A percentile compares a stretch with the other conserved stretches of the same genome.
Conservation (phyloP, 2,888 invertebrate species). For the Phyllotreta cruciferae region DNA sequence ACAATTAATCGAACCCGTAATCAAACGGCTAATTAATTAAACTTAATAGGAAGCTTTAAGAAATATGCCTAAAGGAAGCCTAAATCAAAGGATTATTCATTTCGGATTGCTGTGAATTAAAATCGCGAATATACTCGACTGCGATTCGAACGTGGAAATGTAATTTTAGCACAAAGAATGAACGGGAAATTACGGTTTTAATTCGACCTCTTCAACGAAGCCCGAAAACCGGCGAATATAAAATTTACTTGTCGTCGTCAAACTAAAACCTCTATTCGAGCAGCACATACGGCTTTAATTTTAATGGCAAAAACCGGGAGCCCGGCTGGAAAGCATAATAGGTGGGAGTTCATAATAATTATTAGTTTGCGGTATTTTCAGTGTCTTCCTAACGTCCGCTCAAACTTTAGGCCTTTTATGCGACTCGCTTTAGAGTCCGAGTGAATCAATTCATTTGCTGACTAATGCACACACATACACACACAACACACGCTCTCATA, state of each 20-base stretch:
- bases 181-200: not conserved
- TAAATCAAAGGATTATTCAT: no score
- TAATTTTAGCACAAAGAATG: no score
- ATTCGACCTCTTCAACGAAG: not conserved
- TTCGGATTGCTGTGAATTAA: no score
- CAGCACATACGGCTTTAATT: constrained; percentile 6
- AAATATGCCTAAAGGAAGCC: no score
- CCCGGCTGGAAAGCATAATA: constrained; percentile 8
- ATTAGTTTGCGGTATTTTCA: constrained; percentile 15
- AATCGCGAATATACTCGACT: no score
- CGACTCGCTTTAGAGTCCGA: not conserved
- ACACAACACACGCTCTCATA: no score
- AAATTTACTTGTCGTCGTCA: not conserved
- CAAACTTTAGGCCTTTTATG: constrained; percentile 2
- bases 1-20: no score
- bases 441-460: constrained; percentile 8
- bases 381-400: constrained; percentile 7
- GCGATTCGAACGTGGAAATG: no score
- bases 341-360: constrained; percentile 15
- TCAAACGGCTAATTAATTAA: no score
- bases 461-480: no score
- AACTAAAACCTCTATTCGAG: constrained; percentile 8
- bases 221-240: constrained; percentile 1
- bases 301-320: constrained; percentile 7
- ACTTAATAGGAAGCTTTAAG: no score